Conservation (phyloP, 2,888 invertebrate genomes). For the Globia sparganii region DNA sequence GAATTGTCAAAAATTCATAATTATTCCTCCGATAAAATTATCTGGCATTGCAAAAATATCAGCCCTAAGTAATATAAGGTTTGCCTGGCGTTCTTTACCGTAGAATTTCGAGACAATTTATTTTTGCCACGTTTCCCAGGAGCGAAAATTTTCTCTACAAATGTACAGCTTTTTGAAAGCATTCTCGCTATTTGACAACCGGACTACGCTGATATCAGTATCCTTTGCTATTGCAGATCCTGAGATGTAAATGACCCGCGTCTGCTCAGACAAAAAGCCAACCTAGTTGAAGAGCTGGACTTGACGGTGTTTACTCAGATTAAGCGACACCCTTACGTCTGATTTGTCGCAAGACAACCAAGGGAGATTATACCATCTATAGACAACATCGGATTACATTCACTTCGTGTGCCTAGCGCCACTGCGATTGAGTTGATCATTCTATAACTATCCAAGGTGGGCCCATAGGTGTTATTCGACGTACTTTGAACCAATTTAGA, state of each 20-base stretch:
- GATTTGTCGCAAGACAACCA: background rate
- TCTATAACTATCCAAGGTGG: conserved; percentile 22
- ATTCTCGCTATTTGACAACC: background rate
- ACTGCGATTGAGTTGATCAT: conserved; percentile 17
- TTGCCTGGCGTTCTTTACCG: background rate
- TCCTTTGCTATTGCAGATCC: too few species aligned
- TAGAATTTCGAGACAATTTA: background rate
- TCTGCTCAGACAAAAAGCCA: background rate
- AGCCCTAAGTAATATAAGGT: background rate
- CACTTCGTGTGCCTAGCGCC: conserved; percentile 55
- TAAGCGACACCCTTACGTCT: conserved; percentile 3
- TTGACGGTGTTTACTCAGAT: background rate
- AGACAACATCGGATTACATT: conserved; percentile 34
- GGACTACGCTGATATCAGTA: background rate
- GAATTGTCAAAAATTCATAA: too few species aligned
- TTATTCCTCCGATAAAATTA: too few species aligned
- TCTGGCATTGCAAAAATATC: too few species aligned
- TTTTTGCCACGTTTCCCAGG: background rate
- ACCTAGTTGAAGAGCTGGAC: background rate
- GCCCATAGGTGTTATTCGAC: background rate
- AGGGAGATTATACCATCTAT: conserved; percentile 7
- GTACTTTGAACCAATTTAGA: conserved; percentile 6
- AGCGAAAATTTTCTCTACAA: background rate
- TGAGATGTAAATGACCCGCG: background rate
- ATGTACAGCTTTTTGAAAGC: background rate